Base-by-base conservation (phyloP, 2,113 vertebrate species). In the Triplophysa rosa region DNA sequence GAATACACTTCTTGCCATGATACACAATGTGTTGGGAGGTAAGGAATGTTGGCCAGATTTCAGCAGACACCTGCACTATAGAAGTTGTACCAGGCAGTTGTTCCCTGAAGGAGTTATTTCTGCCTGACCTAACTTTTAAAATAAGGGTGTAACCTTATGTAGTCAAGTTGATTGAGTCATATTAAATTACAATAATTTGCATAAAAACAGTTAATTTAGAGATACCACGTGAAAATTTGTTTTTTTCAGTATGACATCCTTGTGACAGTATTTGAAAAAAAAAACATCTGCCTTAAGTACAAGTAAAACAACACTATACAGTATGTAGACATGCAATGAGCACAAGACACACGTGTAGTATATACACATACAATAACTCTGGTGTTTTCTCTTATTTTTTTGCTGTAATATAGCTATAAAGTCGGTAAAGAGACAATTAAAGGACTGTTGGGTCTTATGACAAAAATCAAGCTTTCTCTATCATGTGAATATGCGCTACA, bases 401-500 rank as follows among this genome's bases (percentile, higher is more conserved):
- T n/a, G 29, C 24, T 65, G 80, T 77, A 49, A 76, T 76, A 47
- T 79, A 58, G 84, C 87, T 86, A 52, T 54, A 65, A 88, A 86
- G 78, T 75, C 87, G 29, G 23, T 87, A 80, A 52, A 52, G 11
- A 71, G 66, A 77, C 33, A 83, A 79, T 47, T 69, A 59, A 80
- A 65, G 84, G 87, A 89, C 85, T 85, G 77, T 82, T 83, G 17
- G 45, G 89, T 88, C 91, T 89, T 90, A 92, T 91, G 91, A 93
- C 89, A 80, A 67, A 77, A 84, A 80, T 84, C 70, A 86, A 67
- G 69, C 71, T 85, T 79, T 89, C 75, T 77, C 80, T 79, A 86
- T 92, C 91, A 92, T 91, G 89, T 90, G 89, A 91, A 87, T 82
- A n/a, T 72, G 40, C 3, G 84, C 91, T 90, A 47, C 16, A 42